Evolutionary conservation across 1,140 invertebrate species (phyloP).

Genomic region (Drosophila elegans): DNA sequence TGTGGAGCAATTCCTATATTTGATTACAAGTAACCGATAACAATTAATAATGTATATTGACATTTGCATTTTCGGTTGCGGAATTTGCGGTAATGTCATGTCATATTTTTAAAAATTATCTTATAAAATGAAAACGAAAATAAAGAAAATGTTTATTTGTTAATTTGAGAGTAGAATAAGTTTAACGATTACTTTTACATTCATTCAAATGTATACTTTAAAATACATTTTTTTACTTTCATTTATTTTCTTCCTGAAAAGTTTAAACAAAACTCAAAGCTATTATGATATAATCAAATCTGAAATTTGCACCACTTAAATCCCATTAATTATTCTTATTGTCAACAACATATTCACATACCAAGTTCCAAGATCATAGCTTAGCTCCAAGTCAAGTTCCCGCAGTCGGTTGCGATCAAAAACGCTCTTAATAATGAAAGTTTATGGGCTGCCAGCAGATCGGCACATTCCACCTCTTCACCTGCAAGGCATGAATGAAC

Average conservation of each 20-base stretch:
- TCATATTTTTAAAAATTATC: too few species aligned
- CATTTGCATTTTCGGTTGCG: conserved; percentile 4
- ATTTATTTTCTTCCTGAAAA: too few species aligned
- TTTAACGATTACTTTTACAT: background rate
- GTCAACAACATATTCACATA: background rate
- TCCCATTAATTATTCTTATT: background rate
- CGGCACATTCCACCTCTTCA: conserved; percentile 1
- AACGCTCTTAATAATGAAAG: conserved; percentile 39
- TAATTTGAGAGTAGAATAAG: too few species aligned
- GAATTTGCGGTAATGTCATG: background rate
- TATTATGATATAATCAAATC: background rate
- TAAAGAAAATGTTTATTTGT: too few species aligned
- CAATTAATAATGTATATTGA: conserved; percentile 4
- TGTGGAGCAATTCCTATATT: conserved; percentile 44
- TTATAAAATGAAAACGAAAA: too few species aligned
- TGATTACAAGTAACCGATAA: conserved; percentile 57
- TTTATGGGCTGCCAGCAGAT: conserved; percentile 18
- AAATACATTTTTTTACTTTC: too few species aligned
- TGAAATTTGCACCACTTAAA: conserved; percentile 7
- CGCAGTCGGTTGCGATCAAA: conserved; percentile 16
- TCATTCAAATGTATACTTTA: background rate
- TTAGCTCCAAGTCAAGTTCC: background rate
- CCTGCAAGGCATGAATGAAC: conserved; percentile 48
- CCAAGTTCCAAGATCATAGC: background rate
- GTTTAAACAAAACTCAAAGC: background rate